Base-by-base conservation (phyloP, 2,888 invertebrate genomes). In the Cylindroiulus punctatus region DNA sequence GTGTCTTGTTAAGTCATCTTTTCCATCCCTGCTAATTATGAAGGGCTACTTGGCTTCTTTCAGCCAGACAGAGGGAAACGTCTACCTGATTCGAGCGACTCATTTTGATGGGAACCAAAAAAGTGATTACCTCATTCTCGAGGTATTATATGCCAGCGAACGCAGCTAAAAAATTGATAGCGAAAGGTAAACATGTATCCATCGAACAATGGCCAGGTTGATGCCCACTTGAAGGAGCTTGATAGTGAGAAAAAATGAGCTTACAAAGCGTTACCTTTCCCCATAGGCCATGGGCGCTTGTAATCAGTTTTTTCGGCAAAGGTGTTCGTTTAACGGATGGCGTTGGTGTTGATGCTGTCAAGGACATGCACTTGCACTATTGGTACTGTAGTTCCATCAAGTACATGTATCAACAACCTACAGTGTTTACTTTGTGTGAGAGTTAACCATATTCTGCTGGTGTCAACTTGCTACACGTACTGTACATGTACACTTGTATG, bases 1-100 rank as follows among this genome's bases (percentile, higher is more conserved):
- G 52, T 52, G 52, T 52, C 52, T 52, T 52, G 52, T 52, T 52
- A 52, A 52, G 52, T 52, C 52, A 52, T 52, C 52, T 52, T 52
- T 52, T 52, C n/a, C 52, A 52, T 52, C 52, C 52, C 1, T 7
- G 52, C 52, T 52, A 52, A 52, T 52, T 52, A 52, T 52, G 52
- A 52, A 52, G 52, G 52, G 52, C 52, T 52, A 52, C 52, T 52
- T 52, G 52, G 52, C 1, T 52, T 12, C 52, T 52, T 52, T 52
- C 19, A 52, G 52, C 52, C 52, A 52, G 52, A 52, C 52, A 52
- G 19, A 52, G 52, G 52, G 52, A 52, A 19, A 52, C 52, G 52
- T 52, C 52, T n/a, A 52, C 52, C 52, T 1, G 19, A 52, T 47
- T 47, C 47, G 47, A 47, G 47, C 47, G 14, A 47, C 47, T 47